Evolutionary conservation across 2,113 vertebrate species (phyloP).

Genomic region (Haemorhous mexicanus): DNA sequence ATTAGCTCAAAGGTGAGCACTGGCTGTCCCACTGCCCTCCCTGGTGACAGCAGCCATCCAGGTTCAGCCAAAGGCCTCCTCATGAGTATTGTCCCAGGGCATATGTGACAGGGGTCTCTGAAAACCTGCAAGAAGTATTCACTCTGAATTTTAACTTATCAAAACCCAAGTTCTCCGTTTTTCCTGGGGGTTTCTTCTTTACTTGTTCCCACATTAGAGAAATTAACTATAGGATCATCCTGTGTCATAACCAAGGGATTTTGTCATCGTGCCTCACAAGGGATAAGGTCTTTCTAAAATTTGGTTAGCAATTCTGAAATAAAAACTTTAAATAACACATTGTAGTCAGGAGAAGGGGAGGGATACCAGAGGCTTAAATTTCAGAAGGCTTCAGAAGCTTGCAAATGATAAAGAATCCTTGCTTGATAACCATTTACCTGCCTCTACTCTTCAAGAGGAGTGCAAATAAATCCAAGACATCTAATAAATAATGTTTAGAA

Average conservation of each 20-base stretch:
- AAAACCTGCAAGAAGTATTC: background rate
- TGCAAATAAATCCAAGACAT: background rate
- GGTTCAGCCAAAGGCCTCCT: background rate
- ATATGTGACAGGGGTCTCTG: background rate
- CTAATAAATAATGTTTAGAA: background rate
- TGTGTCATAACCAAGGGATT: background rate
- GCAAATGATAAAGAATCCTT: background rate
- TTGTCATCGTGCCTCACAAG: background rate
- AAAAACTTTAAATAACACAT: background rate
- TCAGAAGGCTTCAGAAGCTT: background rate
- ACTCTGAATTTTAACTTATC: background rate
- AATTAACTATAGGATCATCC: background rate
- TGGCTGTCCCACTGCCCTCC: background rate
- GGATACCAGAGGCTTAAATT: background rate
- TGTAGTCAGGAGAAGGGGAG: background rate
- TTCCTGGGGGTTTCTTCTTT: background rate
- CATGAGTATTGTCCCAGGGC: background rate
- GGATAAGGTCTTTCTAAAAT: background rate
- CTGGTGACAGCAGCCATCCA: background rate
- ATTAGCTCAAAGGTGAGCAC: background rate
- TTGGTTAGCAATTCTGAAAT: background rate
- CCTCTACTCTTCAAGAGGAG: background rate
- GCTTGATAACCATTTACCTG: background rate
- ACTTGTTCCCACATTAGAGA: background rate
- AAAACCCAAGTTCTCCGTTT: background rate